phyloP scores from a whole-genome alignment of 2,113 vertebrate species.

The Lagopus leucura region DNA sequence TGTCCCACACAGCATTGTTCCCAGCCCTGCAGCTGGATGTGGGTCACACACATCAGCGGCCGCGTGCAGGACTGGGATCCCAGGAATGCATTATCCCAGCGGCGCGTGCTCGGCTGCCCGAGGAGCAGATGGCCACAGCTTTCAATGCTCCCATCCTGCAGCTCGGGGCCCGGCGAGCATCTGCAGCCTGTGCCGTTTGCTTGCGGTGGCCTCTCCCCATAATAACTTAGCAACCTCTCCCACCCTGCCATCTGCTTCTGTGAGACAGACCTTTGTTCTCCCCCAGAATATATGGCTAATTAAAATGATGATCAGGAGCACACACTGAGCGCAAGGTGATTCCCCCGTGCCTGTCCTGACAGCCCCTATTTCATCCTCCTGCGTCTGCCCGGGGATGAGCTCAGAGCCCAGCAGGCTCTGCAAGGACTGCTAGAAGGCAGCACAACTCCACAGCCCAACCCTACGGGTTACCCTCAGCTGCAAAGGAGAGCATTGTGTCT shows the following conservation, averaged over 20 bases:
- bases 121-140: slow-evolving; percentile 76
- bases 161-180: slow-evolving; percentile 49
- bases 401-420: accelerated
- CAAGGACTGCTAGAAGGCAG: accelerated
- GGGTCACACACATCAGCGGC: background rate
- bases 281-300: slow-evolving; percentile 69
- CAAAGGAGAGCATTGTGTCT: accelerated
- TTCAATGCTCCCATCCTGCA: slow-evolving; percentile 14
- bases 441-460: accelerated
- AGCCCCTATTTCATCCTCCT: background rate
- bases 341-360: accelerated
- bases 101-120: slow-evolving; percentile 45
- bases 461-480: background rate
- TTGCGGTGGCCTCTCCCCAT: background rate
- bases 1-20: slow-evolving; percentile 19
- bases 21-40: slow-evolving; percentile 47
- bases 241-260: slow-evolving; percentile 78
- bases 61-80: background rate
- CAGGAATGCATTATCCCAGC: slow-evolving; percentile 27
- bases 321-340: background rate
- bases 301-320: slow-evolving; percentile 45
- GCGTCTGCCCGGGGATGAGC: accelerated
- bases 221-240: slow-evolving; percentile 33
- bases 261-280: slow-evolving; percentile 64
- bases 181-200: slow-evolving; percentile 35